Evolutionary conservation across 1,140 invertebrate genomes (phyloP).

Genomic region (Drosophila tani): DNA sequence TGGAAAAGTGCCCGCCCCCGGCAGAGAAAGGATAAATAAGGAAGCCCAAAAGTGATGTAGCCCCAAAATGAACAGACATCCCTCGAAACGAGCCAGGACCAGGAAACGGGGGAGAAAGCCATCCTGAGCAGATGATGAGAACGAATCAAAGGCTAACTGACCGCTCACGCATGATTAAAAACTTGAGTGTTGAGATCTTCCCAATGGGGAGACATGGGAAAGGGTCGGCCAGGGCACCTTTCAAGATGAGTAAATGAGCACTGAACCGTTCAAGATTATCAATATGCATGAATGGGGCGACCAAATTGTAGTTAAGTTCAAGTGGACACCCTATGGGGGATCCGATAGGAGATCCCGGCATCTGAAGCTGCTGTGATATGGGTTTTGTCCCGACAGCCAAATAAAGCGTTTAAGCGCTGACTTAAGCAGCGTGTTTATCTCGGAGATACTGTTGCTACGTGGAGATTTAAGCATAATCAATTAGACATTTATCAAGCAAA

Average conservation of each 20-base stretch:
- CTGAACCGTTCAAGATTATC: conserved; percentile 62
- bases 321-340: conserved; percentile 22
- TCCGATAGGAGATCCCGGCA: background rate
- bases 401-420: conserved; percentile 31
- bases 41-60: conserved; percentile 51
- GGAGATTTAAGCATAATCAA: too few species aligned
- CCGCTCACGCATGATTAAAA: conserved; percentile 64
- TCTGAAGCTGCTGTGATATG: conserved; percentile 2
- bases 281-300: conserved; percentile 58
- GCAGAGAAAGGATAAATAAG: conserved; percentile 43
- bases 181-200: conserved; percentile 29
- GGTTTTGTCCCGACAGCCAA: background rate
- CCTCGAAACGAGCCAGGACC: conserved; percentile 13
- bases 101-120: background rate
- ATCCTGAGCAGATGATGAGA: conserved; percentile 16
- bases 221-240: conserved; percentile 25
- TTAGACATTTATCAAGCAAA: too few species aligned
- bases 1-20: conserved; percentile 50
- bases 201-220: background rate
- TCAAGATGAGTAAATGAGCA: conserved; percentile 65
- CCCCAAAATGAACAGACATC: conserved; percentile 48
- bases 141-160: conserved; percentile 57
- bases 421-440: conserved; percentile 7
- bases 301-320: conserved; percentile 53
- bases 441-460: background rate